Conservation (phyloP, 2,797 vertebrate species). For the Nyctalus aviator region DNA sequence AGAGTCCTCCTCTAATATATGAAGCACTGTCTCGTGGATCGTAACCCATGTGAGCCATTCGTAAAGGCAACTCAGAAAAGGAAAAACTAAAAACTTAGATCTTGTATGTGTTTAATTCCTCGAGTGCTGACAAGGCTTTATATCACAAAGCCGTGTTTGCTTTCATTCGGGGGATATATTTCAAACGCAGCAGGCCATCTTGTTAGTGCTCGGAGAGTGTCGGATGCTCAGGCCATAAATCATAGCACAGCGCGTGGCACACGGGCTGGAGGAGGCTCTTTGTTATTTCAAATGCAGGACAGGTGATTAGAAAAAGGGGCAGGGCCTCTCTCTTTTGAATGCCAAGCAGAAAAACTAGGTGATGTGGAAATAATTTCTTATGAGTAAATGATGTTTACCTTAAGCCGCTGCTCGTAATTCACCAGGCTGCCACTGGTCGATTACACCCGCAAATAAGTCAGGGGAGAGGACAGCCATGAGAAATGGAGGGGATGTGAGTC, state of each 20-base stretch:
- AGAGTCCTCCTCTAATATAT: constrained; percentile 74
- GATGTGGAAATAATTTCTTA: constrained; percentile 86
- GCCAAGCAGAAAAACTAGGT: constrained; percentile 77
- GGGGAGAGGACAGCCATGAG: constrained; percentile 77
- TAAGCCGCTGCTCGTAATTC: constrained; percentile 81
- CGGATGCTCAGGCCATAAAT: constrained; percentile 82
- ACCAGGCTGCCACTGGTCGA: constrained; percentile 72
- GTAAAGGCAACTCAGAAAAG: constrained; percentile 70
- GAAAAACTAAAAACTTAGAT: constrained; percentile 73
- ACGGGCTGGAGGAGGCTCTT: constrained; percentile 59
- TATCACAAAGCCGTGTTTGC: constrained; percentile 82
- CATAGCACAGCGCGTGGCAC: constrained; percentile 72
- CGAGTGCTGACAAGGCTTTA: constrained; percentile 83
- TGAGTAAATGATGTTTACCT: constrained; percentile 83
- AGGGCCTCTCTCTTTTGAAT: constrained; percentile 60
- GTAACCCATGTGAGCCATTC: constrained; percentile 54
- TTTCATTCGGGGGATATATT: constrained; percentile 79
- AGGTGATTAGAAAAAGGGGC: constrained; percentile 75
- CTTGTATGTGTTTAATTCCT: constrained; percentile 80
- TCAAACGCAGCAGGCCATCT: constrained; percentile 75
- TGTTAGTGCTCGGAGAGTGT: constrained; percentile 76
- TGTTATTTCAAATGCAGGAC: constrained; percentile 82
- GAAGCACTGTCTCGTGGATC: constrained; percentile 69
- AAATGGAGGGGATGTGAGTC: constrained; percentile 71
- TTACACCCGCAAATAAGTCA: constrained; percentile 78